Base-by-base conservation (phyloP, 2,797 vertebrate genomes). In the Strix occidentalis region DNA sequence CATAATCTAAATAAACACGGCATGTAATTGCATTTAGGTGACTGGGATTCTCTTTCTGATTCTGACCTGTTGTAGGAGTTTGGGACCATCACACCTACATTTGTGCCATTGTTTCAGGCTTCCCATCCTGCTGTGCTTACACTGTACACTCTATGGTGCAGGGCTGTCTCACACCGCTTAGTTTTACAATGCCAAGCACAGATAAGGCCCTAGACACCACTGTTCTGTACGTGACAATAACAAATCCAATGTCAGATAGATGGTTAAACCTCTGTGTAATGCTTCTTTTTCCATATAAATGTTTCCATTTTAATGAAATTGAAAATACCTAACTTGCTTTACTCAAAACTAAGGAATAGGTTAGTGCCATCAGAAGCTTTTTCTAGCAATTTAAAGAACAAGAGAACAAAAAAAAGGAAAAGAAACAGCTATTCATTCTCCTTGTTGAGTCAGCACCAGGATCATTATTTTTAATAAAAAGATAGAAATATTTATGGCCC, bases 301-400 rank as follows among this genome's bases (percentile, higher is more conserved):
- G 4, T 25, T 87, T 50, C 41, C 25, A 66, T 70, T 86, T 81
- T 78, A 64, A 79, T 89, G 43, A 88, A 92, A 88, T 57, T 28
- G 77, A 92, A 81, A 75, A 66, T 41, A 86, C 50, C 35, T 75
- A 33, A 35, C 29, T 93, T 95, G 68, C 79, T 90, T 86, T 87
- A 35, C 70, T 94, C 37, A 53, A 74, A 94, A 53, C 41, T 68
- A 84, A 91, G 80, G 57, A 91, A 89, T 51, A 94, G 17, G 24
- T 53, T 87, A 83, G 46, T 64, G 35, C 23, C 35, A 78, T 41
- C 65, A 79, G 48, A 79, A 65, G 16, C 17, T 43, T 74, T 63
- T 81, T 60, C 51, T 65, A 80, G 63, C 60, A 61, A 85, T 69
- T 87, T 71, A 41, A 94, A 84, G 43, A 70, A 71, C 35, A 80